Base-by-base conservation (phyloP, 2,888 invertebrate species). In the Orchesella flavescens region DNA sequence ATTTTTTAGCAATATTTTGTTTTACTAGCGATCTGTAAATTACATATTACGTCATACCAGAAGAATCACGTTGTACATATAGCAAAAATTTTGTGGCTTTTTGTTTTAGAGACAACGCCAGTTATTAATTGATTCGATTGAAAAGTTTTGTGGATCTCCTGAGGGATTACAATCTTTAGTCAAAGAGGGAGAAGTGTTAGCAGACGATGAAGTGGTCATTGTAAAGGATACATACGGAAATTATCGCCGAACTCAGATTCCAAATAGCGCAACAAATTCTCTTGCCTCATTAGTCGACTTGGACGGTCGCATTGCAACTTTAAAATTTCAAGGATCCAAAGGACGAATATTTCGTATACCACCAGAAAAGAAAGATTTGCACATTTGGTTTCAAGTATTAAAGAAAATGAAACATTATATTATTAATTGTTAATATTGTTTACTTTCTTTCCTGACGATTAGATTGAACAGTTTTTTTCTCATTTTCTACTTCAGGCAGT, bases 401-500 rank as follows among this genome's bases (percentile, higher is more conserved):
- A 65, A 12, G 17, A 34, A 65, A 65, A 12, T 13, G 10, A 10
- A n/a, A n/a, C 34, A 15, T 65, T 65, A n/a, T 13, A 24, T 34
- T 12, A 43, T 65, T 2, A 65, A 24, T 44, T 12, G 17, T 15
- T 7, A 66, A 15, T 2, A 9, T 7, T 44, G 44, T 44, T 7
- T 9, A 44, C 44, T 44, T 12, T 44, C 12, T 44, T 44, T 44
- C 12, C 44, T 9, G 44, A 12, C 12, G 12, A 12, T 7, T 44
- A 44, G 44, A 9, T 12, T 12, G 9, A 44, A 44, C 12, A 12
- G 44, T 7, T 44, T 44, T 44, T 44, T 44, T 7, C 44, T 44
- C 44, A 24, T 43, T 19, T 34, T 57, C 21, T 72, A 43, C 61
- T 46, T 23, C n/a, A 68, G 68, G 23, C 12, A 9, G 44, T 73